These are phyloP conservation scores for Neogobius melanostomus DNA, from an alignment of 2,113 vertebrate species.

Conservation along the genomic window DNA sequence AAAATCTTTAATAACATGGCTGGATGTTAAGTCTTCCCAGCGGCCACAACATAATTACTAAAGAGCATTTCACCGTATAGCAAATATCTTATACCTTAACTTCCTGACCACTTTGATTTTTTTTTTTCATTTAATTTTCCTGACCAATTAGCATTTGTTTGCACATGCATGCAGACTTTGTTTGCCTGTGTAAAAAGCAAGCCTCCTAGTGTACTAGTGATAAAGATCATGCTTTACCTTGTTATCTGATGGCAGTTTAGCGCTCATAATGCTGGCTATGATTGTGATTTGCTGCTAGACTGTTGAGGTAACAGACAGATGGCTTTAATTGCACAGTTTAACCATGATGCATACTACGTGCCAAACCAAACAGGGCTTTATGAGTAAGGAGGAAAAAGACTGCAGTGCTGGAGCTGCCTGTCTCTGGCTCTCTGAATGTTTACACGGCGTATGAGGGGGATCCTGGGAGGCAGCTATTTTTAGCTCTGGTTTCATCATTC, in stretches of 20 bases:
- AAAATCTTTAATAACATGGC: no score
- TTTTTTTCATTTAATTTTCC: no score
- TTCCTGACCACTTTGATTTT: no score
- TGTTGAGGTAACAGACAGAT: slow-evolving; percentile 45
- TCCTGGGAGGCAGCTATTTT: slow-evolving; percentile 81
- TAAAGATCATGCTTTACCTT: not conserved
- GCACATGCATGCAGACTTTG: not conserved
- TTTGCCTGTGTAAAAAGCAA: slow-evolving; percentile 19
- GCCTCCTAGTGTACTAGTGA: slow-evolving; percentile 8
- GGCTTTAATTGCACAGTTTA: slow-evolving; percentile 58
- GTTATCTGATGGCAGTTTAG: not conserved
- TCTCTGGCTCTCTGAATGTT: slow-evolving; percentile 64
- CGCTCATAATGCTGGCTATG: not conserved
- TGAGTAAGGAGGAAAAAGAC: slow-evolving; percentile 38
- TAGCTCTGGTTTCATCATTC: slow-evolving; percentile 80
- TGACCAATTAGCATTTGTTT: not conserved
- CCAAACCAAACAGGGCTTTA: slow-evolving; percentile 66
- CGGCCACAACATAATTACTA: no score
- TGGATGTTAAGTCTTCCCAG: no score
- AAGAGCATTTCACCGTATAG: no score
- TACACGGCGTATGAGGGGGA: slow-evolving; percentile 75
- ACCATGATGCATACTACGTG: slow-evolving; percentile 22
- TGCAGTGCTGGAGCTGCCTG: slow-evolving; percentile 44
- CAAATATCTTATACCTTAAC: no score
- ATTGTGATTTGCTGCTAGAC: slow-evolving; percentile 2